phyloP scores from a whole-genome alignment of 2,797 vertebrate species.

The Catharus ustulatus region DNA sequence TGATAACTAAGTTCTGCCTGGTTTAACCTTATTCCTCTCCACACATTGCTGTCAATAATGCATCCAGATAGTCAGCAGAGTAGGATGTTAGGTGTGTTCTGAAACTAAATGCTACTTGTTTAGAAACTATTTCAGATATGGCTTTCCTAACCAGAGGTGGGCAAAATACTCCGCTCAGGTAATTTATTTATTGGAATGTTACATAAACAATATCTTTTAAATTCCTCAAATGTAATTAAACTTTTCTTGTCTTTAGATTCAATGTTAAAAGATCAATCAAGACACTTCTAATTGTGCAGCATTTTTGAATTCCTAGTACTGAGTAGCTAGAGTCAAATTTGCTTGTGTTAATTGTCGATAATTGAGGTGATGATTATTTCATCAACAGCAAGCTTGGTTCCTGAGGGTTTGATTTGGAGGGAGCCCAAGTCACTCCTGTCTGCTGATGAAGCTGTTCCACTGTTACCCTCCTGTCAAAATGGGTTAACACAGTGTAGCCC shows the following conservation, averaged over 20 bases:
- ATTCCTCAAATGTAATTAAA: neutral
- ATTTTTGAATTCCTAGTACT: neutral
- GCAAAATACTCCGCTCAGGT: neutral
- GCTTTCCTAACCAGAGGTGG: neutral
- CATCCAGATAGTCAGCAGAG: neutral
- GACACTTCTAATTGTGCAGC: neutral
- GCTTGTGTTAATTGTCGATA: neutral
- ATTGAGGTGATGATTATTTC: constrained; percentile 1
- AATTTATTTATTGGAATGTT: neutral
- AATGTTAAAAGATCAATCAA: neutral
- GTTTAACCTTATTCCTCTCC: neutral
- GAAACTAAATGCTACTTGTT: neutral
- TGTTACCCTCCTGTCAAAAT: neutral
- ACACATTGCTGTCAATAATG: neutral
- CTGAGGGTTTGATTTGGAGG: neutral
- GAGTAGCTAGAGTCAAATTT: neutral
- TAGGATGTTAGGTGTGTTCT: neutral
- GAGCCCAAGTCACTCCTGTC: neutral
- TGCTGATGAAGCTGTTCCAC: neutral
- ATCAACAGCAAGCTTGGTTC: neutral
- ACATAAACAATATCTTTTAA: neutral
- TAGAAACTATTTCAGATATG: neutral
- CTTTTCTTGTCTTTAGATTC: neutral
- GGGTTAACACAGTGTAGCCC: neutral
- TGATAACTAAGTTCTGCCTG: neutral